A percentile compares a stretch with the other conserved stretches of the same genome.
phyloP scores from a whole-genome alignment of 2,888 invertebrate species.

The Heliconius aoede region DNA sequence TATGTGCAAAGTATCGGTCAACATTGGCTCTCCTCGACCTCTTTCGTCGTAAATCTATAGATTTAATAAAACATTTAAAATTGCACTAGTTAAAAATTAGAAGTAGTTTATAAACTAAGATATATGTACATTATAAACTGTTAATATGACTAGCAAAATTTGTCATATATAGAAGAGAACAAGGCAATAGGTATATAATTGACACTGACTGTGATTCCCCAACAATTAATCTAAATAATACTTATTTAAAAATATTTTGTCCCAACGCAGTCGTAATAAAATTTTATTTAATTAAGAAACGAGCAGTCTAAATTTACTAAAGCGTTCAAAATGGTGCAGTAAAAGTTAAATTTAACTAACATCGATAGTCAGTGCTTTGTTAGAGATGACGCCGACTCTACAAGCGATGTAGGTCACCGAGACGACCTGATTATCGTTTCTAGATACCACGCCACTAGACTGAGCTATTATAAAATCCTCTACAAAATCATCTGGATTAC shows the following conservation, averaged over 20 bases:
- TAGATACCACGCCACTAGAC: conserved; percentile 69
- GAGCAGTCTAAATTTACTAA: not conserved
- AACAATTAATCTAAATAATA: not conserved
- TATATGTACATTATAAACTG: not conserved
- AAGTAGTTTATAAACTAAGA: not conserved
- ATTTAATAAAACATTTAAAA: not conserved
- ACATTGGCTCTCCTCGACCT: conserved; percentile 74
- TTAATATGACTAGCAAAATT: not conserved
- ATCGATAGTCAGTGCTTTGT: conserved; percentile 70
- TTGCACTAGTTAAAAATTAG: not conserved
- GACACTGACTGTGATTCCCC: not conserved
- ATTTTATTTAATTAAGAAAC: not conserved
- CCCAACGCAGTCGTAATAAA: too few species aligned
- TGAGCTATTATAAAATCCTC: conserved; percentile 77
- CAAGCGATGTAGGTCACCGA: conserved; percentile 79
- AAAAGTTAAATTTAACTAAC: conserved; percentile 59
- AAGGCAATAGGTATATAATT: not conserved
- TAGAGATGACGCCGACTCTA: conserved; percentile 68
- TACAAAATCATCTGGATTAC: conserved; percentile 66
- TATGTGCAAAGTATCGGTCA: conserved; percentile 70
- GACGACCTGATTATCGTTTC: conserved; percentile 76
- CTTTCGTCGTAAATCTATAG: conserved; percentile 73
- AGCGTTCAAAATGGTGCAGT: conserved; percentile 4
- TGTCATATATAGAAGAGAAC: not conserved
- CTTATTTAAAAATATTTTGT: not conserved